These are phyloP conservation scores for Eretmodus cyanostictus DNA, from an alignment of 2,113 vertebrate genomes.

Conservation along the genomic window DNA sequence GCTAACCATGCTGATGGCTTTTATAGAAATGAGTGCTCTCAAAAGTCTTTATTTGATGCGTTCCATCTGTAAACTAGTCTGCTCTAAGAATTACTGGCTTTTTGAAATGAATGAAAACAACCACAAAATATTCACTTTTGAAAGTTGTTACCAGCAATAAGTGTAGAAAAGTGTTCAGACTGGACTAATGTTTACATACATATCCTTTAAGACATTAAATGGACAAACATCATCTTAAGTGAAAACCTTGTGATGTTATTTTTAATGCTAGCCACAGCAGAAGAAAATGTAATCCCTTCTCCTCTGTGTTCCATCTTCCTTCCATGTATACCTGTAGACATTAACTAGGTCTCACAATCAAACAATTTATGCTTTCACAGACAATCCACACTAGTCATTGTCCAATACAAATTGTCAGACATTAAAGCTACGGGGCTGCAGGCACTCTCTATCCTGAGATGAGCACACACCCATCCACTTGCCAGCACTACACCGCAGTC, in stretches of 20 bases:
- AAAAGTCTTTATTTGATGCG: neutral
- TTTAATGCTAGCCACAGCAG: neutral
- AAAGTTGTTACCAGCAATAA: neutral
- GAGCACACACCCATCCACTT: conserved; percentile 8
- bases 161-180: neutral
- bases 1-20: neutral
- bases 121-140: neutral
- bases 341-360: neutral
- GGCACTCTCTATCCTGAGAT: neutral
- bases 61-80: neutral
- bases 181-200: neutral
- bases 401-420: neutral
- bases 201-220: neutral
- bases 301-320: neutral
- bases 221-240: neutral
- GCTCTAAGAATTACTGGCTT: neutral
- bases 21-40: neutral
- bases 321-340: neutral
- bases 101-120: neutral
- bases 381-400: neutral
- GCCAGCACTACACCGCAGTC: neutral
- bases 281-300: neutral
- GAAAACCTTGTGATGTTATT: neutral
- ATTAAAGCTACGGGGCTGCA: neutral
- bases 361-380: neutral